phyloP scores from a whole-genome alignment of 2,113 vertebrate species.

The Ancistrus triradiatus region DNA sequence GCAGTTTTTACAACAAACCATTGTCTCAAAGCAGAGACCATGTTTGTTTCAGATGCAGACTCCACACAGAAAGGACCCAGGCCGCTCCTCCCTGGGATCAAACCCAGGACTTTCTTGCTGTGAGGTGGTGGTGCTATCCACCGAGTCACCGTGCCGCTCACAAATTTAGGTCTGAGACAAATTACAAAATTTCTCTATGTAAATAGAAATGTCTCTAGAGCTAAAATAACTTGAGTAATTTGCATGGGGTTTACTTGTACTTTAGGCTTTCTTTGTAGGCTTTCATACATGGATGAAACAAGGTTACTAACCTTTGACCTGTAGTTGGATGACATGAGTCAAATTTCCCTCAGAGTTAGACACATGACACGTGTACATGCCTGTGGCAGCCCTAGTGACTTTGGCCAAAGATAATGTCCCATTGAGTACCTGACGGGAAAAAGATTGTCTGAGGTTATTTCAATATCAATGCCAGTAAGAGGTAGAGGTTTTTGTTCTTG shows the following conservation, averaged over 20 bases:
- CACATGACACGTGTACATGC: conserved; percentile 88
- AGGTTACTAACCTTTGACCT: conserved; percentile 82
- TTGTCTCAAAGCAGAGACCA: too few relatives aligned
- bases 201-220: background rate
- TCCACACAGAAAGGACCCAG: too few relatives aligned
- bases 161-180: background rate
- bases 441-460: background rate
- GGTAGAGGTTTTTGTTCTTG: too few relatives aligned
- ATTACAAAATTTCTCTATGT: background rate
- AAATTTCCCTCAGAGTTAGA: conserved; percentile 84
- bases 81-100: too few relatives aligned
- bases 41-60: too few relatives aligned
- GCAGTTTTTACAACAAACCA: too few relatives aligned
- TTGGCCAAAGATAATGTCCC: conserved; percentile 76
- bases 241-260: background rate
- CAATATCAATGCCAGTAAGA: background rate
- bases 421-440: conserved; percentile 75
- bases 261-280: conserved; percentile 2
- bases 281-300: conserved; percentile 1
- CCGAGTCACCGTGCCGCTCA: background rate
- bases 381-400: conserved; percentile 74
- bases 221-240: background rate
- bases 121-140: too few relatives aligned
- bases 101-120: too few relatives aligned
- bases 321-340: conserved; percentile 80